phyloP scores from a whole-genome alignment of 2,888 invertebrate genomes.

The Tenthredo livida region DNA sequence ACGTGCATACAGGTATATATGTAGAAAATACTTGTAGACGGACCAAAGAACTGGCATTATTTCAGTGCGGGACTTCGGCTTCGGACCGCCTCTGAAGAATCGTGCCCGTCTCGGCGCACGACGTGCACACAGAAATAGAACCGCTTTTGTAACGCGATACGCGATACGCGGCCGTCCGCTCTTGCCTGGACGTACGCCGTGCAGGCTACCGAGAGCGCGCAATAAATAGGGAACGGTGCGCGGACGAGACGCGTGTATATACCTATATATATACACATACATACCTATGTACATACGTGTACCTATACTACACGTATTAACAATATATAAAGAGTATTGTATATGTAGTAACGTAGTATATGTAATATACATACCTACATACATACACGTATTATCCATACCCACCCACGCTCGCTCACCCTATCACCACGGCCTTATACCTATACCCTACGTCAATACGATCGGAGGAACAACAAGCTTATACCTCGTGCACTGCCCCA shows the following conservation, averaged over 20 bases:
- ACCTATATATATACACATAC: not conserved
- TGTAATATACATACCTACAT: no score
- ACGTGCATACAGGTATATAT: not conserved
- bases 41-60: slow-evolving; percentile 26
- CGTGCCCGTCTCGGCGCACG: slow-evolving; percentile 42
- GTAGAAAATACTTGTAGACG: not conserved
- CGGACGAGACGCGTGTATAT: not conserved
- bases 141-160: slow-evolving; percentile 52
- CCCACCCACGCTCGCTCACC: not conserved
- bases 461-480: not conserved
- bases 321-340: not conserved
- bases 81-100: slow-evolving; percentile 41
- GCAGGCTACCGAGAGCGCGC: slow-evolving; percentile 28
- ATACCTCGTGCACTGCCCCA: not conserved
- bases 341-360: no score
- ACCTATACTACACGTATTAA: not conserved
- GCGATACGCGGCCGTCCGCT: slow-evolving; percentile 40
- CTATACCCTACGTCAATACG: slow-evolving; percentile 7
- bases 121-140: slow-evolving; percentile 49
- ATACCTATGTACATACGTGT: not conserved
- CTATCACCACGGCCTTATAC: not conserved
- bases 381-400: not conserved
- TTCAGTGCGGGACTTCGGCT: slow-evolving; percentile 27
- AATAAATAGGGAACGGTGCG: slow-evolving; percentile 35
- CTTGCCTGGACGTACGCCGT: slow-evolving; percentile 38